phyloP scores from a whole-genome alignment of 2,797 vertebrate genomes.

The Sebastiscus albofasciatus region DNA sequence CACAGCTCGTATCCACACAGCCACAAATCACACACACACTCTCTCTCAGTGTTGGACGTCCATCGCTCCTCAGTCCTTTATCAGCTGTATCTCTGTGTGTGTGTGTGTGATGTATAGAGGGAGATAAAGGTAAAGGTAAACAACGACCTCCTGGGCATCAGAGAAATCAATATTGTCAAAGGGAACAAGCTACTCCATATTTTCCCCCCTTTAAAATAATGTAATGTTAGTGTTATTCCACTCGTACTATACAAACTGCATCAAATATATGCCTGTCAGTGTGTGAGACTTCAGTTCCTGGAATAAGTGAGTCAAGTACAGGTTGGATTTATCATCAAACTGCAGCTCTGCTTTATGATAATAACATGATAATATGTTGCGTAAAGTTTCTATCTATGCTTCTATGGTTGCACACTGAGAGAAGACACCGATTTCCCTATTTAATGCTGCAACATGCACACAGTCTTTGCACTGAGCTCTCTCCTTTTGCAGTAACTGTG shows the following conservation, averaged over 20 bases:
- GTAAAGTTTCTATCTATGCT: conserved; percentile 42
- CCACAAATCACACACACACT: conserved; percentile 24
- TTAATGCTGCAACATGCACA: conserved; percentile 20
- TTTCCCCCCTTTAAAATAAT: not conserved
- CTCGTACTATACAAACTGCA: not conserved
- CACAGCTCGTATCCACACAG: conserved; percentile 28
- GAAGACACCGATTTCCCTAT: not conserved
- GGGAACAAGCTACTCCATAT: not conserved
- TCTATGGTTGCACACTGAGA: not conserved
- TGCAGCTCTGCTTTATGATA: not conserved
- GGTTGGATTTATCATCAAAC: not conserved
- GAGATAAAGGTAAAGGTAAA: conserved; percentile 2
- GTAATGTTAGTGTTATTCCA: not conserved
- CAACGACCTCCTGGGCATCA: conserved; percentile 34
- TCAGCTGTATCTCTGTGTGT: conserved; percentile 8
- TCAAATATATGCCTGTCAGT: not conserved
- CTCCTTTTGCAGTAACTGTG: not conserved
- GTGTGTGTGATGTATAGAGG: conserved; percentile 18
- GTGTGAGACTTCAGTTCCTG: not conserved
- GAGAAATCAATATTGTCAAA: conserved; percentile 1
- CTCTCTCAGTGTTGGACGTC: not conserved
- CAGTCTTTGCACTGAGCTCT: not conserved
- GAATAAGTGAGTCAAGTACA: conserved; percentile 5
- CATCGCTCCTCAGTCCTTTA: not conserved
- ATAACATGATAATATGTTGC: not conserved